Evolutionary conservation across 53 echinoderm and acorn worm species (phyloP).

Genomic region (Pentamera pediparva): DNA sequence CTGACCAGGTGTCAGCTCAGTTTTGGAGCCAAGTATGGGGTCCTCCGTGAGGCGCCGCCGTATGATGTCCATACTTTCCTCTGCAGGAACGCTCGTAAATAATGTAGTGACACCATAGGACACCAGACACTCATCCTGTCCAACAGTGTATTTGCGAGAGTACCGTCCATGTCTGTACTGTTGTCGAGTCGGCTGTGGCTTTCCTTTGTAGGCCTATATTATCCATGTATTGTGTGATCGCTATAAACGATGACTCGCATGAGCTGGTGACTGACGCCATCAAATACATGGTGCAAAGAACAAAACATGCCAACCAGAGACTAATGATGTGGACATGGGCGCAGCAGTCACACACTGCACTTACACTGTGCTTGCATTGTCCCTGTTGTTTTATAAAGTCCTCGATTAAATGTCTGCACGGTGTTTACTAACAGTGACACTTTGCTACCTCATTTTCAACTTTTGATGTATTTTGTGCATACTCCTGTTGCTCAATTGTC

Average conservation of each 20-base stretch:
- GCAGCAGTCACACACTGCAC: background rate
- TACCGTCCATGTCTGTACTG: too few relatives aligned
- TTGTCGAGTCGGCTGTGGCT: too few relatives aligned
- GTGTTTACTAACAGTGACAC: background rate
- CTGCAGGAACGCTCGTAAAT: too few relatives aligned
- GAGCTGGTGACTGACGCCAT: background rate
- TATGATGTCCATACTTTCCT: too few relatives aligned
- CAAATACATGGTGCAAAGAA: background rate
- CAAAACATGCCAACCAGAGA: background rate
- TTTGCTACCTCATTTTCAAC: background rate
- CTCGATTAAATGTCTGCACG: background rate
- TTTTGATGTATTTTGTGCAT: background rate
- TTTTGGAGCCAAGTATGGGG: too few relatives aligned
- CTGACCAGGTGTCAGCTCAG: too few relatives aligned
- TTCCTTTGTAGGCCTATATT: conserved; percentile 15
- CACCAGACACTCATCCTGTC: too few relatives aligned
- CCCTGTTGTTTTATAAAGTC: too few relatives aligned
- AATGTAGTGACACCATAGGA: too few relatives aligned
- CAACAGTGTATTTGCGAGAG: too few relatives aligned
- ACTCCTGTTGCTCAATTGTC: background rate
- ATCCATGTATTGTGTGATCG: background rate
- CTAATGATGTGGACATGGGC: background rate
- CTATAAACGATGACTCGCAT: background rate
- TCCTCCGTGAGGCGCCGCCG: too few relatives aligned
- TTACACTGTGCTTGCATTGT: background rate